Base-by-base conservation (phyloP, 2,797 vertebrate species). In the Xiphophorus birchmanni region DNA sequence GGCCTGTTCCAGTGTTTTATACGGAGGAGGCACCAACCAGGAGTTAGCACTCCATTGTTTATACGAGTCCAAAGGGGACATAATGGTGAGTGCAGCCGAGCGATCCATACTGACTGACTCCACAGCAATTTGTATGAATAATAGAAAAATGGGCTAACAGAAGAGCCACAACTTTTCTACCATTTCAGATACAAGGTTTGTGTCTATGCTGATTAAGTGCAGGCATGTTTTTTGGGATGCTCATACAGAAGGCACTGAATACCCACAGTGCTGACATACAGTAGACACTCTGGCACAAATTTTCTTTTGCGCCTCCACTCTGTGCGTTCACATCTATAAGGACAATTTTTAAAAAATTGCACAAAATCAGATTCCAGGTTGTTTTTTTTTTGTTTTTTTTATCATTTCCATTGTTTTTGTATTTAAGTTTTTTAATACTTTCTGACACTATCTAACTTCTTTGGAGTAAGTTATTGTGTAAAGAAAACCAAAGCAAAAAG, bases 11-110 rank as follows among this genome's bases (percentile, higher is more conserved):
- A 99, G 97, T 83, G 97, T 97, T 84, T 93, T 99, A 91, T 96
- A 93, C 79, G 98, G 98, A 47, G 98, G 95, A 75, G 99, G 99
- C 87, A 99, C 98, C 88, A 99, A 99, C 94, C 98, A 99, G 95
- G 99, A 99, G 94, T 91, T 99, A 82, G 97, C 97, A 0, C 93
- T 97, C 90, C 99, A 99, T 88, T 98, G 96, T 93, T 95, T 99
- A 82, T 94, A 99, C 0, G 96, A 98, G 94, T 95, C 96, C 84
- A 96, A 96, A 85, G 99, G 99, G 83, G 96, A 97, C 88, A 95
- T 99, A 92, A 94, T 99, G 97, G 98, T 99, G 95, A 98, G 98
- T 81, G 45, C 63, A 40, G 74, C 73, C 80, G 81, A 89, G 86
- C 86, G 80, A 73, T 89, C 82, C 74, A 67, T 9, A 71, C 23